These are phyloP conservation scores for Solea senegalensis DNA, from an alignment of 2,113 vertebrate genomes.

Conservation along the genomic window DNA sequence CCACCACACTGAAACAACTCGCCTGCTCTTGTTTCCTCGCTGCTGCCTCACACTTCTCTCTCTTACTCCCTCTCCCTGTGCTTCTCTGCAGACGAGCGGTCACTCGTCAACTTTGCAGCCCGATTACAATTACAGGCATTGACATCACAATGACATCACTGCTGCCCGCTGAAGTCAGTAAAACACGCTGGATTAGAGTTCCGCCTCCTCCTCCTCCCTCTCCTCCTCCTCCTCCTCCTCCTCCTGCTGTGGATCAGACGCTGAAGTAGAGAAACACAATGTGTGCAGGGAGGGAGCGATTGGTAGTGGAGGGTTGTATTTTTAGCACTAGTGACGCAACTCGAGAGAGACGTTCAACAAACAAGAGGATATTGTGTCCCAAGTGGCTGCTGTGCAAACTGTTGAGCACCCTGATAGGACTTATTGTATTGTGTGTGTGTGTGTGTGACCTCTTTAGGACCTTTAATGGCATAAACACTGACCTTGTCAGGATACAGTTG, in stretches of 20 bases:
- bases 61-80: slow-evolving; percentile 20
- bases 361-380: slow-evolving; percentile 81
- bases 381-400: slow-evolving; percentile 59
- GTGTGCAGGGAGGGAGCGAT: slow-evolving; percentile 29
- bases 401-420: slow-evolving; percentile 47
- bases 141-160: slow-evolving; percentile 97
- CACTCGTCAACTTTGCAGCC: slow-evolving; percentile 58
- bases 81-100: slow-evolving; percentile 38
- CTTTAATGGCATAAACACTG: too few species aligned
- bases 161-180: slow-evolving; percentile 84
- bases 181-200: slow-evolving; percentile 74
- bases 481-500: too few species aligned
- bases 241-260: slow-evolving; percentile 25
- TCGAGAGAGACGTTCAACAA: slow-evolving; percentile 72
- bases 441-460: not conserved
- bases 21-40: slow-evolving; percentile 7
- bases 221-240: not conserved
- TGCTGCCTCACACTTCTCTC: slow-evolving; percentile 25
- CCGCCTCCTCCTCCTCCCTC: slow-evolving; percentile 32
- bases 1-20: slow-evolving; percentile 24
- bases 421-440: not conserved
- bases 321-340: slow-evolving; percentile 81
- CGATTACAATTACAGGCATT: slow-evolving; percentile 88
- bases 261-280: slow-evolving; percentile 50
- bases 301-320: slow-evolving; percentile 63